These are phyloP conservation scores for Semnornis frantzii DNA, from an alignment of 2,113 vertebrate genomes.

Conservation along the genomic window DNA sequence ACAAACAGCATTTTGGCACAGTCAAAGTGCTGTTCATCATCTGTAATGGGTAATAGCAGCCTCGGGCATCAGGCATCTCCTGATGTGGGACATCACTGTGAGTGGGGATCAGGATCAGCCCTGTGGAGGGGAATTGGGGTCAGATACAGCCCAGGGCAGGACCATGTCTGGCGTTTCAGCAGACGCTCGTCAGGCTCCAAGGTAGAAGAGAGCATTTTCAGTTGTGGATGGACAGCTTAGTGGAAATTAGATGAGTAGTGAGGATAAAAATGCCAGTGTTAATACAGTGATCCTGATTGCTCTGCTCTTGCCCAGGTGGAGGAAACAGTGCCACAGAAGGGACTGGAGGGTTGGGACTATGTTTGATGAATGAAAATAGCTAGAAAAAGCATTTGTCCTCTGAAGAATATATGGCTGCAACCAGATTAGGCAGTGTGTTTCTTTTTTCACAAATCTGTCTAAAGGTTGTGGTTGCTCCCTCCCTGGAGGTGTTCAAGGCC, in stretches of 20 bases:
- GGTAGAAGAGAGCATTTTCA: background rate
- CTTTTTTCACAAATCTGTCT: background rate
- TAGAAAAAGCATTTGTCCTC: background rate
- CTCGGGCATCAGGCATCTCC: background rate
- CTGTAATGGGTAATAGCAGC: background rate
- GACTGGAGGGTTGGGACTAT: background rate
- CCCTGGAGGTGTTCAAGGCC: too few species aligned
- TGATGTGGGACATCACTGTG: accelerated
- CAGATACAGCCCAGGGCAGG: background rate
- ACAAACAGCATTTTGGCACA: background rate
- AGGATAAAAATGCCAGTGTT: background rate
- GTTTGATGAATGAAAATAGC: slow-evolving; percentile 34
- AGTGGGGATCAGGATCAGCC: background rate
- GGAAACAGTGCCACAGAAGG: slow-evolving; percentile 46
- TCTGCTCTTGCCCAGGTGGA: background rate
- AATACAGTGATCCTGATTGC: background rate
- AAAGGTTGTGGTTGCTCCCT: too few species aligned
- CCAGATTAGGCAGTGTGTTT: background rate
- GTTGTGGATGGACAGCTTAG: background rate
- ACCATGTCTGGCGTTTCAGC: background rate
- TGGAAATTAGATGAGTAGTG: background rate
- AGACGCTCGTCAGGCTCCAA: background rate
- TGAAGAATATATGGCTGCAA: background rate
- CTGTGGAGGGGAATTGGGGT: background rate
- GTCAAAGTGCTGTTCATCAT: background rate